Evolutionary conservation across 2,113 vertebrate genomes (phyloP).

Genomic region (Emydura subglobosa): DNA sequence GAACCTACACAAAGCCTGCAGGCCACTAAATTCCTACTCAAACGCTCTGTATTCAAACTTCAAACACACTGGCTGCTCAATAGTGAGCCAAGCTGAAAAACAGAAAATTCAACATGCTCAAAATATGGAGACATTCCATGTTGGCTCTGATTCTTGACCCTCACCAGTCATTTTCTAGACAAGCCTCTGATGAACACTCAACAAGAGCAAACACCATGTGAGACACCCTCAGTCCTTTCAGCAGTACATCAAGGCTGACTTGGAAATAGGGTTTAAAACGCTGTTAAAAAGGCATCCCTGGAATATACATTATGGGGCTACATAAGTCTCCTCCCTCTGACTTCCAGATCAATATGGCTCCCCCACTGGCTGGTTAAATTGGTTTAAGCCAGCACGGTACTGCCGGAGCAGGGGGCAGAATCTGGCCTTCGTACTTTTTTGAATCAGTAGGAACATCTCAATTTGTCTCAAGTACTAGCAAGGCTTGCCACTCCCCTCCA

Average conservation of each 20-base stretch:
- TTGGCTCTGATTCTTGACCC: neutral
- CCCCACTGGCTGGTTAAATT: neutral
- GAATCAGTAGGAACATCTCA: neutral
- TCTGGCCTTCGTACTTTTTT: neutral
- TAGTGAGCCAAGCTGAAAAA: neutral
- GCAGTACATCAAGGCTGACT: neutral
- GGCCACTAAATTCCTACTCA: neutral
- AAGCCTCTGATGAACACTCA: neutral
- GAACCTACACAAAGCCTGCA: neutral
- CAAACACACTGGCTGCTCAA: neutral
- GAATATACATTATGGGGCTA: neutral
- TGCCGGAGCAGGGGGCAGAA: neutral
- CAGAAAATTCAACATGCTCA: neutral
- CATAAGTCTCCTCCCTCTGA: neutral
- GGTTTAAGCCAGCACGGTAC: neutral
- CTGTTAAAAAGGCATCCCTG: neutral
- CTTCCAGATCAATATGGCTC: neutral
- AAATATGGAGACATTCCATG: neutral
- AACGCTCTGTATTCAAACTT: neutral
- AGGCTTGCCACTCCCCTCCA: neutral
- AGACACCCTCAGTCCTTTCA: neutral
- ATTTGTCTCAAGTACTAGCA: neutral
- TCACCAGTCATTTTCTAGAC: neutral
- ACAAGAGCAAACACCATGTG: neutral
- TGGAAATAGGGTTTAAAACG: neutral